These are phyloP conservation scores for Chionis minor DNA, from an alignment of 2,113 vertebrate genomes.

Conservation along the genomic window DNA sequence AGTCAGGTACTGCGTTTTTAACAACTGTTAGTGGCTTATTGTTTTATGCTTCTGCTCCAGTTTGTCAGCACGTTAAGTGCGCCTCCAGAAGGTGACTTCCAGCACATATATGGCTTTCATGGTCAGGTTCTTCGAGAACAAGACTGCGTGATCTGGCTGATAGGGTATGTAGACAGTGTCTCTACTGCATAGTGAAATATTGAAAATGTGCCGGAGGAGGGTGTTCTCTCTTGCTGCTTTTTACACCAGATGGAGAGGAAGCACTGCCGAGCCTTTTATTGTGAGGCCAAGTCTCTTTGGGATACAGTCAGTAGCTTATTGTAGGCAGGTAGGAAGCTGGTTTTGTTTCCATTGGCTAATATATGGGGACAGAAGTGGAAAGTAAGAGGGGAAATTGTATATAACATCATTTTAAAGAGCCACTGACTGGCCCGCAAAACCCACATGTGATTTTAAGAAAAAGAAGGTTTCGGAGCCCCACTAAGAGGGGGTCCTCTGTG, in stretches of 20 bases:
- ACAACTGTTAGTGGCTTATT: neutral
- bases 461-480: neutral
- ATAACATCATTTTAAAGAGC: neutral
- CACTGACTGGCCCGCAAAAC: neutral
- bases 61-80: neutral
- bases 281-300: neutral
- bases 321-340: neutral
- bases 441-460: neutral
- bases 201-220: neutral
- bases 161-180: neutral
- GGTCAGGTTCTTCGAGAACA: neutral
- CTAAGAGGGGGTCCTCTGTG: neutral
- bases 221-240: neutral
- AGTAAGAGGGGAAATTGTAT: neutral
- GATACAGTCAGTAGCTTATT: neutral
- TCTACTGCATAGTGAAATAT: neutral
- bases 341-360: neutral
- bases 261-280: neutral
- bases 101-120: neutral
- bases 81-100: neutral
- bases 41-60: neutral
- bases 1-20: constrained; percentile 80
- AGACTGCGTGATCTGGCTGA: neutral
- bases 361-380: neutral
- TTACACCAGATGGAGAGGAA: neutral